Evolutionary conservation across 2,888 invertebrate species (phyloP).

Genomic region (Helleia helle): DNA sequence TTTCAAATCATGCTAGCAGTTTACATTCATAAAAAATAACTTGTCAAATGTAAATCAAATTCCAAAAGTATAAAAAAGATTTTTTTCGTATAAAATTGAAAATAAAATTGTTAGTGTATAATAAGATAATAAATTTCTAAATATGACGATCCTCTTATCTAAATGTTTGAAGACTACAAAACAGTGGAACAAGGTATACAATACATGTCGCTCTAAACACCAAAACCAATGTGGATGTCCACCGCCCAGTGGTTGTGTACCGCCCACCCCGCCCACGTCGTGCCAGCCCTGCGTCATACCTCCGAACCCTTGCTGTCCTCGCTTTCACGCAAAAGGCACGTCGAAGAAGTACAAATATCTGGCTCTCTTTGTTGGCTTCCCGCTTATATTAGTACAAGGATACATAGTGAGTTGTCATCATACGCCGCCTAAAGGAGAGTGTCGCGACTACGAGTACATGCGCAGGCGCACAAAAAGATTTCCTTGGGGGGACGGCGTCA

Average conservation of each 20-base stretch:
- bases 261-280: constrained; percentile 24
- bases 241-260: constrained; percentile 30
- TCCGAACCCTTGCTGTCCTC: constrained; percentile 37
- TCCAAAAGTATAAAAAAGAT: too few relatives aligned
- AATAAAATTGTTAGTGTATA: too few relatives aligned
- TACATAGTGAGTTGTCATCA: constrained; percentile 28
- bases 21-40: too few relatives aligned
- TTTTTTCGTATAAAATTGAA: too few relatives aligned
- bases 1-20: too few relatives aligned
- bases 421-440: constrained; percentile 30
- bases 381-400: constrained; percentile 40
- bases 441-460: constrained; percentile 81
- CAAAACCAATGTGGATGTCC: constrained; percentile 15
- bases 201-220: too few relatives aligned
- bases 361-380: constrained; percentile 39
- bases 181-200: too few relatives aligned
- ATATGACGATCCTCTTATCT: too few relatives aligned
- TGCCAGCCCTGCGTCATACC: constrained; percentile 35
- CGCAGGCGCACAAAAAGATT: constrained; percentile 84
- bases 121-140: too few relatives aligned
- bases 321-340: constrained; percentile 34
- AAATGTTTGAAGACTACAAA: too few relatives aligned
- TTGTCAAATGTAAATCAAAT: too few relatives aligned
- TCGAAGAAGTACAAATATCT: constrained; percentile 45
- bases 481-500: constrained; percentile 93